phyloP scores from a whole-genome alignment of 2,888 invertebrate genomes.

The Nematopogon swammerdamellus region DNA sequence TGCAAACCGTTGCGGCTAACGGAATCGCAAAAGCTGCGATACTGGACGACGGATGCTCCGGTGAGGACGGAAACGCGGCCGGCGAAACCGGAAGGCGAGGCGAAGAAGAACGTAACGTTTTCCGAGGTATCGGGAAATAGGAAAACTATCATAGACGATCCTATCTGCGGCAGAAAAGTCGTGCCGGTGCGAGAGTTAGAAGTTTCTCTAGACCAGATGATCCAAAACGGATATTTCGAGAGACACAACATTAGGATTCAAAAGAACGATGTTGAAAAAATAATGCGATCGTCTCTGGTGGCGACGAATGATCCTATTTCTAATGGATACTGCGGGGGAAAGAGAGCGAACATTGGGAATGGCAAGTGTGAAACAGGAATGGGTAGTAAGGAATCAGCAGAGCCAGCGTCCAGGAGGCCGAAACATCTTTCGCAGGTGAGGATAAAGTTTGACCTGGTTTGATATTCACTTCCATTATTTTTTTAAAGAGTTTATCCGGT shows the following conservation, averaged over 20 bases:
- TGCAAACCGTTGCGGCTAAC: slow-evolving; percentile 38
- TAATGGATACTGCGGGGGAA: slow-evolving; percentile 8
- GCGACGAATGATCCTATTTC: slow-evolving; percentile 2
- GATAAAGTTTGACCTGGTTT: too few relatives aligned
- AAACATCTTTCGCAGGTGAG: slow-evolving; percentile 13
- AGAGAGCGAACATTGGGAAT: not conserved
- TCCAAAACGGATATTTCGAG: slow-evolving; percentile 49
- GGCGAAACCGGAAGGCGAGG: slow-evolving; percentile 29
- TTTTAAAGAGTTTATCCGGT: too few relatives aligned
- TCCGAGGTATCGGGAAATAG: slow-evolving; percentile 48
- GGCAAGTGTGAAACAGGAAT: not conserved
- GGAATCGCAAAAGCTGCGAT: slow-evolving; percentile 30
- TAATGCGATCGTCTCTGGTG: not conserved
- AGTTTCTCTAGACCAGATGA: slow-evolving; percentile 49
- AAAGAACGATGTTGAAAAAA: not conserved
- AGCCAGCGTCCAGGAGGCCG: not conserved
- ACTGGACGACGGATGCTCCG: slow-evolving; percentile 38
- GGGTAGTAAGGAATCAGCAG: not conserved
- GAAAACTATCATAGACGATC: slow-evolving; percentile 46
- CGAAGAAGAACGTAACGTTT: slow-evolving; percentile 48
- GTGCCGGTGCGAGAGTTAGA: slow-evolving; percentile 47
- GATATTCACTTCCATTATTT: too few relatives aligned
- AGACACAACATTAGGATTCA: slow-evolving; percentile 44
- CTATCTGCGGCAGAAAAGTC: slow-evolving; percentile 37
- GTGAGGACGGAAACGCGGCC: slow-evolving; percentile 13